phyloP scores from a whole-genome alignment of 2,797 vertebrate genomes.

The Darevskia mixta region DNA sequence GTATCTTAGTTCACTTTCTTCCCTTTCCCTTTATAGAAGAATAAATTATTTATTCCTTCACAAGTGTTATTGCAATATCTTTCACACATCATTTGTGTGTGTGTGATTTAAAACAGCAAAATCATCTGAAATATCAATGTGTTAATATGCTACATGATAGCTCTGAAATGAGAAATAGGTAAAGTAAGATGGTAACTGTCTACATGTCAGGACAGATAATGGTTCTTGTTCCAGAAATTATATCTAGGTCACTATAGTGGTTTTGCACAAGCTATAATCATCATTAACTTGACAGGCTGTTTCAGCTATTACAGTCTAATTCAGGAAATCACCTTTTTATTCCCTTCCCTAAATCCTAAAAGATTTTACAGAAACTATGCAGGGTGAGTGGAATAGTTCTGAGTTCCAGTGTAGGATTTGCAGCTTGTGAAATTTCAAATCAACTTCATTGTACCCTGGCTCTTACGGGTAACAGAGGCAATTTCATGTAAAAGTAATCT shows the following conservation, averaged over 20 bases:
- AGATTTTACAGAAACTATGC: neutral
- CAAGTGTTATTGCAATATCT: neutral
- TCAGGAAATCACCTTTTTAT: slow-evolving; percentile 5
- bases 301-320: slow-evolving; percentile 30
- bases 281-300: slow-evolving; percentile 21
- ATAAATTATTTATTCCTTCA: neutral
- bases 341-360: slow-evolving; percentile 8
- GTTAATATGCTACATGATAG: neutral
- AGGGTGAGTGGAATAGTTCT: neutral
- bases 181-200: slow-evolving; percentile 2
- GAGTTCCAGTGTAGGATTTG: neutral
- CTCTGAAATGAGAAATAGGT: neutral
- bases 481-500: neutral
- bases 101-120: neutral
- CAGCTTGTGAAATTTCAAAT: neutral
- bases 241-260: slow-evolving; percentile 6
- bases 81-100: neutral
- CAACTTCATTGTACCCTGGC: neutral
- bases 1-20: neutral
- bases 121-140: neutral
- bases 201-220: neutral
- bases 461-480: neutral
- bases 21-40: neutral
- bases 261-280: slow-evolving; percentile 32
- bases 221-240: slow-evolving; percentile 25